These are phyloP conservation scores for Corella eumyota DNA, from an alignment of 23 tunicate species.

Conservation along the genomic window DNA sequence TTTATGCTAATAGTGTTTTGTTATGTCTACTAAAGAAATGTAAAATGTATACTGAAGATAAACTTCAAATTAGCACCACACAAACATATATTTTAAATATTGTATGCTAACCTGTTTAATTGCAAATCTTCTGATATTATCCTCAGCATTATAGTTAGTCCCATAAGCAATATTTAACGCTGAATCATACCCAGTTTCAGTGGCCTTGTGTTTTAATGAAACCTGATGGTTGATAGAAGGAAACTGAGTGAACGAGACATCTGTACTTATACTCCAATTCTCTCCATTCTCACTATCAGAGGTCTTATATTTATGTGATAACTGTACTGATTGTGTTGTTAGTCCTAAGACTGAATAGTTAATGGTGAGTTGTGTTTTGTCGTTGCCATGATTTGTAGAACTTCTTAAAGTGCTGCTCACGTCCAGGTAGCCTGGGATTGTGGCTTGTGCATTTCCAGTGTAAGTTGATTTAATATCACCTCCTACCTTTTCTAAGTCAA, in stretches of 20 bases:
- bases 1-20: too few relatives aligned
- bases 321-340: neutral
- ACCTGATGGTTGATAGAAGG: conserved; percentile 10
- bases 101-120: conserved; percentile 8
- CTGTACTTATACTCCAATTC: conserved; percentile 7
- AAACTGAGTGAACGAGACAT: conserved; percentile 2
- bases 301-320: conserved; percentile 1
- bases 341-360: conserved; percentile 4
- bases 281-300: neutral
- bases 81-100: neutral
- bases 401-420: neutral
- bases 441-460: conserved; percentile 1
- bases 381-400: conserved; percentile 1
- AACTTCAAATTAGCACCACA: too few relatives aligned
- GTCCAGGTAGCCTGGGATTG: conserved; percentile 1
- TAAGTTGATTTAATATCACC: neutral
- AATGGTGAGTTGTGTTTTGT: conserved; percentile 1
- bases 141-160: neutral
- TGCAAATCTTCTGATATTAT: conserved; percentile 2
- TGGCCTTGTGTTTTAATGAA: neutral
- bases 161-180: neutral
- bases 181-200: neutral
- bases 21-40: too few relatives aligned
- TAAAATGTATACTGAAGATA: too few relatives aligned
- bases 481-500: neutral